phyloP scores from a whole-genome alignment of 1,140 invertebrate species.

The Cylas formicarius region DNA sequence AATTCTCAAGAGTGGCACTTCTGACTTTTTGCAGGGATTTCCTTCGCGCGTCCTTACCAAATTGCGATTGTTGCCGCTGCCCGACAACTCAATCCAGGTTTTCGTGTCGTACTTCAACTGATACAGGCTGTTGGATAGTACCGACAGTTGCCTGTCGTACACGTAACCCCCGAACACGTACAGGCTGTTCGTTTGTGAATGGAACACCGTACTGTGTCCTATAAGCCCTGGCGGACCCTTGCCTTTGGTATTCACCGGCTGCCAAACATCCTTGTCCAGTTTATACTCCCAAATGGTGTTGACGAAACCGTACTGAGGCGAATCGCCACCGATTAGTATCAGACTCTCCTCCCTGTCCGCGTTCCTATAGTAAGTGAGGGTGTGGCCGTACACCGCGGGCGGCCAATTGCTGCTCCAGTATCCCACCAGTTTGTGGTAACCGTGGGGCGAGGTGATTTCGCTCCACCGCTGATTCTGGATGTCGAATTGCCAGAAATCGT shows the following conservation, averaged over 20 bases:
- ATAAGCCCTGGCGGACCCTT: constrained; percentile 75
- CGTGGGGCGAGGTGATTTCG: constrained; percentile 47
- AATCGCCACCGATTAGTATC: constrained; percentile 84
- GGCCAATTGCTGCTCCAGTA: constrained; percentile 45
- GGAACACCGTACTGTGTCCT: constrained; percentile 86
- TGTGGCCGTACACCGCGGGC: constrained; percentile 77
- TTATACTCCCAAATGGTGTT: constrained; percentile 78
- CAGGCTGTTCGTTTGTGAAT: constrained; percentile 69
- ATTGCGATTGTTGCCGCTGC: constrained; percentile 23
- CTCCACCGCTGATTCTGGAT: constrained; percentile 81
- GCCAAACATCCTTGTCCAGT: constrained; percentile 56
- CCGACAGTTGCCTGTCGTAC: constrained; percentile 41
- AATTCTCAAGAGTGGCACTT: too few species aligned
- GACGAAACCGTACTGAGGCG: constrained; percentile 66
- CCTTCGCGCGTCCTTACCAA: too few species aligned
- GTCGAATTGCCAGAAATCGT: constrained; percentile 91
- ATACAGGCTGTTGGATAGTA: constrained; percentile 67
- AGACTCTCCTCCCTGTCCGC: constrained; percentile 68
- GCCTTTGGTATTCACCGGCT: constrained; percentile 57
- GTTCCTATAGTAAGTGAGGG: constrained; percentile 70
- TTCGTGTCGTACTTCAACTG: constrained; percentile 67
- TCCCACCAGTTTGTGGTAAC: constrained; percentile 3
- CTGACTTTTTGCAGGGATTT: too few species aligned
- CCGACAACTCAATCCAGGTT: constrained; percentile 64
- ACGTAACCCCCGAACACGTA: constrained; percentile 87